Conservation (phyloP, 2,888 invertebrate genomes). For the Nesidiocoris tenuis region DNA sequence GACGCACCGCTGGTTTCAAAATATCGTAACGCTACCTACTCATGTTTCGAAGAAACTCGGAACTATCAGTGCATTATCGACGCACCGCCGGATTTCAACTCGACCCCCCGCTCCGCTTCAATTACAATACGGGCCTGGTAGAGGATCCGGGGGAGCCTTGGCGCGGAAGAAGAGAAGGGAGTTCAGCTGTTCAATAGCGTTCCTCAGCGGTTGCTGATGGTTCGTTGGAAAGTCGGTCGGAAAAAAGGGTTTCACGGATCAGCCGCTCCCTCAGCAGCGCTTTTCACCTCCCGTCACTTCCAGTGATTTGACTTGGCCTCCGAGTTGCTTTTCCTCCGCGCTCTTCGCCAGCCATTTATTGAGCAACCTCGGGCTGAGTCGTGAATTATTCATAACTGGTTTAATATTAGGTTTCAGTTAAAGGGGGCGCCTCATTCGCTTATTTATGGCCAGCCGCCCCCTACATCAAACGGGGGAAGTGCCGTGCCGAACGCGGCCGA, state of each 20-base stretch:
- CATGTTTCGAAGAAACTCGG: too few species aligned
- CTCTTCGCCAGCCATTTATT: constrained; percentile 23
- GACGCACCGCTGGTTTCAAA: too few species aligned
- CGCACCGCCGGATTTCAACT: too few species aligned
- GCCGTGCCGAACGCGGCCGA: too few species aligned
- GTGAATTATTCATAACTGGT: constrained; percentile 38
- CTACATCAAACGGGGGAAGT: too few species aligned
- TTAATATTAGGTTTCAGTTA: constrained; percentile 41
- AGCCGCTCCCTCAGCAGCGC: background rate
- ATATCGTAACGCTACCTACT: background rate
- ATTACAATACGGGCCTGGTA: background rate
- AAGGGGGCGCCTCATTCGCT: constrained; percentile 35
- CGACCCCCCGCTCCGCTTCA: background rate
- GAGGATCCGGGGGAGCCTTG: background rate
- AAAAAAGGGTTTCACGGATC: constrained; percentile 30
- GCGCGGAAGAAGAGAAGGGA: background rate
- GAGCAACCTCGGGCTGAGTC: constrained; percentile 27
- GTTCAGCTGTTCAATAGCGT: background rate
- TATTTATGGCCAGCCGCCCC: constrained; percentile 20
- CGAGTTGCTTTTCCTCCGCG: background rate
- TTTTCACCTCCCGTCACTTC: background rate
- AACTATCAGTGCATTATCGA: too few species aligned
- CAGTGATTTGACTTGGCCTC: constrained; percentile 32
- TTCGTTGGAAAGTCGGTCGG: background rate
- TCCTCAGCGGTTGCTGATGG: background rate